Evolutionary conservation across 2,888 invertebrate genomes (phyloP).

Genomic region (Lottia scabra): DNA sequence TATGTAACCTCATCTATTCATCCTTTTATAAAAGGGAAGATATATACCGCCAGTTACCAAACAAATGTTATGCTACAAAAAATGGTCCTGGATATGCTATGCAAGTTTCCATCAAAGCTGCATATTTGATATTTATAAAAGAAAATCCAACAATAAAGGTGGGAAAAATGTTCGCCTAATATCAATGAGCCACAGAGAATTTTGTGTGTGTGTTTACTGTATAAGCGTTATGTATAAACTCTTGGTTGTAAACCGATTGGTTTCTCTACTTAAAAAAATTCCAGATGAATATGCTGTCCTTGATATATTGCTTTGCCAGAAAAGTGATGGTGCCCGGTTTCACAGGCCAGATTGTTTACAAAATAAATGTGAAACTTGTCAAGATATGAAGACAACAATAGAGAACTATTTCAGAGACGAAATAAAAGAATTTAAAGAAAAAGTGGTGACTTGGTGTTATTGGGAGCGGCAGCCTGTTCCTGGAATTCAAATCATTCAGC

Average conservation of each 20-base stretch:
- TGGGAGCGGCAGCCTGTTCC: too few relatives aligned
- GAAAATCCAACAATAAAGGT: too few relatives aligned
- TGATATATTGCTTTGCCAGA: not conserved
- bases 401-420: too few relatives aligned
- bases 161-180: not conserved
- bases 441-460: too few relatives aligned
- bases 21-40: conserved; percentile 30
- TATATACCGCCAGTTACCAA: conserved; percentile 24
- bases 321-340: not conserved
- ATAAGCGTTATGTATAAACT: not conserved
- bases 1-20: not conserved
- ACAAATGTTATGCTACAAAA: conserved; percentile 32
- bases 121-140: too few relatives aligned
- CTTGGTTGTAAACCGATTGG: not conserved
- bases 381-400: too few relatives aligned
- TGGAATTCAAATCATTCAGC: too few relatives aligned
- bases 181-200: not conserved
- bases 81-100: conserved; percentile 30
- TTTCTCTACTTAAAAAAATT: not conserved
- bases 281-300: not conserved
- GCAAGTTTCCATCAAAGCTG: conserved; percentile 1
- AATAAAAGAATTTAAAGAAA: too few relatives aligned
- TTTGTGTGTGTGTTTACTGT: not conserved
- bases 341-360: not conserved
- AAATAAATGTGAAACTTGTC: too few relatives aligned